Evolutionary conservation across 2,113 vertebrate species (phyloP).

Genomic region (Sisor rabdophorus): DNA sequence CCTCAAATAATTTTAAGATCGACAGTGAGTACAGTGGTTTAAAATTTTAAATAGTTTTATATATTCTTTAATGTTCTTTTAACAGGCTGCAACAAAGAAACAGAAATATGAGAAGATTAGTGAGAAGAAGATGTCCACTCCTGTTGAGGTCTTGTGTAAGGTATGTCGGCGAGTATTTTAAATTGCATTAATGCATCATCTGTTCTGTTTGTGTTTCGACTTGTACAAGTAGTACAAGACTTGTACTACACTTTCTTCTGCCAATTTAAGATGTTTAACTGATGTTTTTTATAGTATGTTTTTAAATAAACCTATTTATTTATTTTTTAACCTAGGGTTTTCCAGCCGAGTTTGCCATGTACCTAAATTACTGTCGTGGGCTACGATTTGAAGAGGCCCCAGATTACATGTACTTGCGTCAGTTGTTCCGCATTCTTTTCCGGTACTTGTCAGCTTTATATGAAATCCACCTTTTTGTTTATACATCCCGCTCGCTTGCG

Average conservation of each 20-base stretch:
- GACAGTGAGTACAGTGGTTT: too few species aligned
- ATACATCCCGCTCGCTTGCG: too few species aligned
- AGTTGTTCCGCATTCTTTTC: constrained; percentile 99
- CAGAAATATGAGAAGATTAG: constrained; percentile 99
- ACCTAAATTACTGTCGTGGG: constrained; percentile 99
- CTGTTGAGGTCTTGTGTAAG: constrained; percentile 99
- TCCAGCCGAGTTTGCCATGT: constrained; percentile 99
- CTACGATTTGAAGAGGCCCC: constrained; percentile 98
- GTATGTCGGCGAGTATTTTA: constrained; percentile 62
- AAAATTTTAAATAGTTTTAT: background rate
- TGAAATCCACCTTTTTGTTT: background rate
- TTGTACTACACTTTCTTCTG: too few species aligned
- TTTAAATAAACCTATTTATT: too few species aligned
- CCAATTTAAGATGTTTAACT: background rate
- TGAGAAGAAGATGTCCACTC: constrained; percentile 99
- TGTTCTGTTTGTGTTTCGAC: too few species aligned
- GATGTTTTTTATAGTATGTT: background rate
- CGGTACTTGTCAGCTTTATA: constrained; percentile 69
- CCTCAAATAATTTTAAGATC: too few species aligned
- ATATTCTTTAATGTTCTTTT: constrained; percentile 59
- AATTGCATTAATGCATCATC: too few species aligned
- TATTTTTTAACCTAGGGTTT: constrained; percentile 76
- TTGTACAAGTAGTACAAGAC: too few species aligned
- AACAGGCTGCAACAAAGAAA: constrained; percentile 98
- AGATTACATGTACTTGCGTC: constrained; percentile 99